phyloP scores from a whole-genome alignment of 2,113 vertebrate genomes.

The pig (Sus scrofa) region DNA sequence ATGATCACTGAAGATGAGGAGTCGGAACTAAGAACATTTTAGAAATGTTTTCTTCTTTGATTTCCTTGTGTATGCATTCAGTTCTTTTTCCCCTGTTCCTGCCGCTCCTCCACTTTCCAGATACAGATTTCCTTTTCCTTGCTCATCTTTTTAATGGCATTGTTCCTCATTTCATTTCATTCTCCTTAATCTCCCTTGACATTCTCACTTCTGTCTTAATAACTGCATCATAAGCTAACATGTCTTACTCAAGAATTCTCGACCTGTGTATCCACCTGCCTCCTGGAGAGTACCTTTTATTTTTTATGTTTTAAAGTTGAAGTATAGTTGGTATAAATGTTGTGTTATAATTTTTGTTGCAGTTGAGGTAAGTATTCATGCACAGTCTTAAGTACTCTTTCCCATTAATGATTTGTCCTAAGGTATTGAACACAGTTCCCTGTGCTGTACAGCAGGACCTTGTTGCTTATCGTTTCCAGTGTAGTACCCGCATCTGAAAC shows the following conservation, averaged over 20 bases:
- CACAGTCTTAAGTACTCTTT: too few species aligned
- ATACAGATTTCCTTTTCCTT: neutral
- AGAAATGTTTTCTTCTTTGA: neutral
- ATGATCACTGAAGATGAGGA: neutral
- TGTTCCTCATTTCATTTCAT: neutral
- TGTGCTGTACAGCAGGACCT: too few species aligned
- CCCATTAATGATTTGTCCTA: too few species aligned
- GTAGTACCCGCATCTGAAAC: too few species aligned
- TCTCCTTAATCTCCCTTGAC: neutral
- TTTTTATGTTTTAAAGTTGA: too few species aligned
- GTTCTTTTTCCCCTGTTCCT: neutral
- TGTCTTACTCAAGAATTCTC: neutral
- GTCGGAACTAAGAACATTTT: neutral
- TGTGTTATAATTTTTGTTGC: too few species aligned
- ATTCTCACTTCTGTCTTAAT: neutral
- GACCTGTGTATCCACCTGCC: neutral
- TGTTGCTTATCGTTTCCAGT: too few species aligned
- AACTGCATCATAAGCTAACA: too few species aligned
- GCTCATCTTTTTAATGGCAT: neutral
- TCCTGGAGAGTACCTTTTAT: too few species aligned
- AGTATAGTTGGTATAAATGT: too few species aligned
- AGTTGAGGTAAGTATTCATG: too few species aligned
- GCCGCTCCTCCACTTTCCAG: neutral
- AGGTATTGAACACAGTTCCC: too few species aligned
- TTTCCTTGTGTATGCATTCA: neutral